Evolutionary conservation across 1,140 invertebrate genomes (phyloP).

Genomic region (Alviniconcha marisindica): DNA sequence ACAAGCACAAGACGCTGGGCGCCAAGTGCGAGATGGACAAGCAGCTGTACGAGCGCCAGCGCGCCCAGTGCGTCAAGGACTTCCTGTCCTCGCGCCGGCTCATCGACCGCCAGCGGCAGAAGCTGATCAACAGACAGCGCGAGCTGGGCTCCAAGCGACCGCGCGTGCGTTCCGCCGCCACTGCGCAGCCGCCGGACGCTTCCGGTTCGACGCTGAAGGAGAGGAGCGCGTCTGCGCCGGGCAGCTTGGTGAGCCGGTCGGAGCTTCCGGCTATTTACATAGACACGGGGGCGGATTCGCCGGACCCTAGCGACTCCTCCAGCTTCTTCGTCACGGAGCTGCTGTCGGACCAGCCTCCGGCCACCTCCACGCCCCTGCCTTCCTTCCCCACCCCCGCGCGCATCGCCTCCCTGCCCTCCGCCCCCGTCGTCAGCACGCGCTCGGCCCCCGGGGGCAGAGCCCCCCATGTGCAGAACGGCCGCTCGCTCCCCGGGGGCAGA

Average conservation of each 20-base stretch:
- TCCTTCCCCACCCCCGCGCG: slow-evolving; percentile 1
- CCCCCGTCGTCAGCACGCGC: neutral
- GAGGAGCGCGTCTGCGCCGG: slow-evolving; percentile 6
- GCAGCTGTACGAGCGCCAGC: slow-evolving; percentile 53
- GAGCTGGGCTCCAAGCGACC: slow-evolving; percentile 32
- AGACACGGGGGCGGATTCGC: neutral
- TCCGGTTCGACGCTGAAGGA: neutral
- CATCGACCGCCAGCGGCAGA: slow-evolving; percentile 52
- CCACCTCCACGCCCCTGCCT: slow-evolving; percentile 17
- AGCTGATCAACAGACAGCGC: slow-evolving; percentile 32
- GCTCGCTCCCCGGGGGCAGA: neutral
- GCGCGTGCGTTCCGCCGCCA: neutral
- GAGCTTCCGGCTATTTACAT: slow-evolving; percentile 17
- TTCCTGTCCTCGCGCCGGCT: slow-evolving; percentile 50
- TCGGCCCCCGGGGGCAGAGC: neutral
- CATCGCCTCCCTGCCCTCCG: neutral
- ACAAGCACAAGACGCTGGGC: slow-evolving; percentile 61
- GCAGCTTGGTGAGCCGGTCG: neutral
- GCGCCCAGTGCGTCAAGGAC: slow-evolving; percentile 50
- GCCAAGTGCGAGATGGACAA: slow-evolving; percentile 51
- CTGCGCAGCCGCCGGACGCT: neutral
- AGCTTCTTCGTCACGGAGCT: neutral
- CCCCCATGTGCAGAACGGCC: neutral
- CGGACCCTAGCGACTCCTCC: neutral
- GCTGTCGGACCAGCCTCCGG: neutral